Conservation (phyloP, 1,140 invertebrate species). For the Chironomus striatipennis region DNA sequence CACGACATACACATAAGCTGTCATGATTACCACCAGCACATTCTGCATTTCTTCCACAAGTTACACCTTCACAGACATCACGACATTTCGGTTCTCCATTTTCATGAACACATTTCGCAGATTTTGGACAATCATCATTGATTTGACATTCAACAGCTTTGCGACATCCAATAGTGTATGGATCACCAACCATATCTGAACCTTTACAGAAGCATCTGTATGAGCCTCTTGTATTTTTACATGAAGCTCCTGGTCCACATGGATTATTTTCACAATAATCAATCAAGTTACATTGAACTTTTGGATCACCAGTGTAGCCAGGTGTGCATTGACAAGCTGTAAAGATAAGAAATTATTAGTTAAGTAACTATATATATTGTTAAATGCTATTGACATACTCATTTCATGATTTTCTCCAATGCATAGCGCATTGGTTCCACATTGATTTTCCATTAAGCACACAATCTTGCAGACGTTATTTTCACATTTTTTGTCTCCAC, state of each 20-base stretch:
- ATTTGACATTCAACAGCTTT: conserved; percentile 65
- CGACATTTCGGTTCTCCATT: conserved; percentile 65
- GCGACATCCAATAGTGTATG: conserved; percentile 69
- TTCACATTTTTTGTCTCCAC: conserved; percentile 72
- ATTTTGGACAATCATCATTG: conserved; percentile 66
- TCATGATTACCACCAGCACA: conserved; percentile 63
- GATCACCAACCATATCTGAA: conserved; percentile 66
- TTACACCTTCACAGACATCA: conserved; percentile 64
- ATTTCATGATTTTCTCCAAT: conserved; percentile 62
- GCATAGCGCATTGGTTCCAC: conserved; percentile 74
- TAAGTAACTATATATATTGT: neutral
- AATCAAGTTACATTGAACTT: conserved; percentile 58
- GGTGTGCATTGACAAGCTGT: conserved; percentile 75
- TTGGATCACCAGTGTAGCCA: conserved; percentile 71
- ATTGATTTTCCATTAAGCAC: conserved; percentile 67
- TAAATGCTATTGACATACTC: neutral
- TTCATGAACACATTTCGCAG: conserved; percentile 60
- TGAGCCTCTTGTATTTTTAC: conserved; percentile 70
- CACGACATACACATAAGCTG: conserved; percentile 65
- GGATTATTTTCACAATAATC: conserved; percentile 70
- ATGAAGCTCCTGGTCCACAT: conserved; percentile 73
- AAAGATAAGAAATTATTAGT: neutral
- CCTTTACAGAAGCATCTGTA: conserved; percentile 69
- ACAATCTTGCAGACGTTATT: conserved; percentile 73
- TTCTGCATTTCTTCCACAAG: conserved; percentile 75